These are phyloP conservation scores for Mallotus villosus DNA, from an alignment of 2,797 vertebrate genomes.

Conservation along the genomic window DNA sequence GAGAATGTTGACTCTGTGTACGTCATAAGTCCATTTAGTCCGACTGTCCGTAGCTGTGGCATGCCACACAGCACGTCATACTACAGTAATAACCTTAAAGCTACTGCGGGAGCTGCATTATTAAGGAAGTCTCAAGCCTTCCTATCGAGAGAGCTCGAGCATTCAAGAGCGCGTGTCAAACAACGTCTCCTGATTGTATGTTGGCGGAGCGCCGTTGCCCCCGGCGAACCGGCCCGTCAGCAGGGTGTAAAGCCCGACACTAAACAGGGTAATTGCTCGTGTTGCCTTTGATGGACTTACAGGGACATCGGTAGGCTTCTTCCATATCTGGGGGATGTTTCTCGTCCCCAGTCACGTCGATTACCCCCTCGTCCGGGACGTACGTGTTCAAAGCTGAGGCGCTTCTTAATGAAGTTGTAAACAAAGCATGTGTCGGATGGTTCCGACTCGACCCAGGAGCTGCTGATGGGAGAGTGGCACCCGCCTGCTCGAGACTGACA, in stretches of 20 bases:
- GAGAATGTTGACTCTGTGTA: too few species aligned
- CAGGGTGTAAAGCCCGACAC: neutral
- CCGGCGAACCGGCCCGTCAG: neutral
- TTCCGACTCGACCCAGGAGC: neutral
- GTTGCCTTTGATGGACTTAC: neutral
- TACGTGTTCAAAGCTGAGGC: conserved; percentile 1
- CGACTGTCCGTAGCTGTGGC: too few species aligned
- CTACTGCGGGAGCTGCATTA: too few species aligned
- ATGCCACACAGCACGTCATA: too few species aligned
- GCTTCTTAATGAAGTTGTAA: conserved; percentile 18
- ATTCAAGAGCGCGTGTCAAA: neutral
- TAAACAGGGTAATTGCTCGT: conserved; percentile 9
- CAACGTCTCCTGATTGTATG: neutral
- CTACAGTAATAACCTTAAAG: too few species aligned
- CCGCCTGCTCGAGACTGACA: neutral
- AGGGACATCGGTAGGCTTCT: neutral
- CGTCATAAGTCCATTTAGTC: too few species aligned
- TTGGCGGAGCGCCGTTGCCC: neutral
- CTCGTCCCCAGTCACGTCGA: neutral
- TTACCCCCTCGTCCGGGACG: neutral
- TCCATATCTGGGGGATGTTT: neutral
- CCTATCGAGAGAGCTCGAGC: neutral
- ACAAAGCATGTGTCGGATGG: conserved; percentile 6
- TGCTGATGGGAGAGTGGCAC: neutral
- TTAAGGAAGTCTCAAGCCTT: neutral